phyloP scores from a whole-genome alignment of 1,140 invertebrate genomes.

The Ctenoplectra terminalis region DNA sequence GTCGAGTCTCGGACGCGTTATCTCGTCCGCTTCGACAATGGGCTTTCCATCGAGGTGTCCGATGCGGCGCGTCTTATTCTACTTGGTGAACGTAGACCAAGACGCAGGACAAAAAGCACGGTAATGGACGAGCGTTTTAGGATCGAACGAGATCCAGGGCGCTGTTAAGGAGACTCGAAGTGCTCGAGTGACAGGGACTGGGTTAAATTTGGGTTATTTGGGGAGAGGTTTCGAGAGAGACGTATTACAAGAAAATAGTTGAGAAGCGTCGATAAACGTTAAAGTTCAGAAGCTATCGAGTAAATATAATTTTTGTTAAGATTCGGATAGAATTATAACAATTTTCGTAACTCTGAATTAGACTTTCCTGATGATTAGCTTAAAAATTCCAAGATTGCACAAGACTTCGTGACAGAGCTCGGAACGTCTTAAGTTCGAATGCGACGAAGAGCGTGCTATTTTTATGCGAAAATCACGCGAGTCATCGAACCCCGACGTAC shows the following conservation, averaged over 20 bases:
- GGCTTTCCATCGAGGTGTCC: neutral
- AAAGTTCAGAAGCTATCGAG: too few relatives aligned
- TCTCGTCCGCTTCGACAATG: slow-evolving; percentile 26
- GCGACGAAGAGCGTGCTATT: slow-evolving; percentile 17
- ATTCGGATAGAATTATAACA: too few relatives aligned
- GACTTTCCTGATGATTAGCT: too few relatives aligned
- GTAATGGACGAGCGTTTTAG: slow-evolving; percentile 30
- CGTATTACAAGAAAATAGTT: too few relatives aligned
- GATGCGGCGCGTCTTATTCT: neutral
- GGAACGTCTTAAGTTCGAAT: too few relatives aligned
- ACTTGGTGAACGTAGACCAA: neutral
- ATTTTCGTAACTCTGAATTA: too few relatives aligned
- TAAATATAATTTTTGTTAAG: too few relatives aligned
- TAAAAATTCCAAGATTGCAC: too few relatives aligned
- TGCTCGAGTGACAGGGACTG: neutral
- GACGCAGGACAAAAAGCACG: neutral
- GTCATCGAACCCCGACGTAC: slow-evolving; percentile 63
- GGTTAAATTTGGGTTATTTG: neutral
- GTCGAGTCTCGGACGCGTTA: slow-evolving; percentile 48
- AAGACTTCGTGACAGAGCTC: too few relatives aligned
- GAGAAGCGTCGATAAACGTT: too few relatives aligned
- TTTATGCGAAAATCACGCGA: slow-evolving; percentile 58
- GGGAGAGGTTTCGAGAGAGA: neutral
- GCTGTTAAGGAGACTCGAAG: neutral
- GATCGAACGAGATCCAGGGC: neutral